Base-by-base conservation (phyloP, 2,113 vertebrate genomes). In the Xiphias gladius region DNA sequence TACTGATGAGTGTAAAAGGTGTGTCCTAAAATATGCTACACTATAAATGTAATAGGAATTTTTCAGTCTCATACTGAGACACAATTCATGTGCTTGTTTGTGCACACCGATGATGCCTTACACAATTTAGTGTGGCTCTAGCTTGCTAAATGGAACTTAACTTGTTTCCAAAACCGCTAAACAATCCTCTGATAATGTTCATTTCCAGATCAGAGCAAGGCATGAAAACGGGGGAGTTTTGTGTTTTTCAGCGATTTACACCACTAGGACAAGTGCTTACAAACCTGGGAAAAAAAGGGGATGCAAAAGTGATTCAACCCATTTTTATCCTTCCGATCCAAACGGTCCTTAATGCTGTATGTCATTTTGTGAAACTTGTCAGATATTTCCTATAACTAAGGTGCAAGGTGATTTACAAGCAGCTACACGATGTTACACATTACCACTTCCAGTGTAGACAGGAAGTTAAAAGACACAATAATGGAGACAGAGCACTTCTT, bases 161-260 rank as follows among this genome's bases (percentile, higher is more conserved):
- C 32, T 12, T 10, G 57, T 63, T 48, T 73, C 41, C 43, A 30
- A 41, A 68, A 46, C 35, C 1, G 2, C 50, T 24, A 39, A 39
- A 32, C 11, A 54, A 39, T 39, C 16, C 20, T 35, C 32, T 35
- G 32, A 35, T 6, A 54, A 39, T 37, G 30, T n/a, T 52, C 46
- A 64, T 75, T 64, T 54, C 59, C 52, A 32, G 28, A 32, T 28
- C 59, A 48, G 20, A 22, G 26, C 37, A 63, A 63, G 30, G 73
- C 20, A 30, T 7, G 28, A 26, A 35, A 41, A 55, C 43, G 5
- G 37, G 43, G 35, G 24, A 55, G 16, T 35, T 62, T 12, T 32
- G 20, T 48, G 37, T 46, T 73, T 58, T 19, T 19, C 17, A 35
- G 3, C 32, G n/a, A 35, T 35, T 35, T 35, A 3, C 14, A 35